Base-by-base conservation (phyloP, 2,888 invertebrate genomes). In the Carabus problematicus region DNA sequence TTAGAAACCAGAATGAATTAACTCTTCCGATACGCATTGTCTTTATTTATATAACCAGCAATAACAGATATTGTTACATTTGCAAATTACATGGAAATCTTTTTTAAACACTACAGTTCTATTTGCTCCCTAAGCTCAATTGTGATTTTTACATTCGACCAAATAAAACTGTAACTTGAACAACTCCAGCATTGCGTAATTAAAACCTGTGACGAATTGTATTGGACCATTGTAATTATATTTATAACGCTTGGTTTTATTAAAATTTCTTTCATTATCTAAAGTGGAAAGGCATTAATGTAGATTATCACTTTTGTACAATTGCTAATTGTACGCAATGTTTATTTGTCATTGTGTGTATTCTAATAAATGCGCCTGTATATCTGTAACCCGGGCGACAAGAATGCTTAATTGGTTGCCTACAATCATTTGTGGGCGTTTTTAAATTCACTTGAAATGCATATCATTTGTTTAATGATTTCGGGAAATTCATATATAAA, bases 221-320 rank as follows among this genome's bases (percentile, higher is more conserved):
- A 3, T 43, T 64, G 64, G 64, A 55, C 16, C 11, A 49, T 56
- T 64, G 52, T 43, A 55, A 19, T 64, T 55, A 56, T 55, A 55
- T 55, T 64, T 54, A 64, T 55, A 56, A 55, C 56, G 45, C 11
- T 42, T 55, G 42, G 11, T 55, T 64, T 64, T 56, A 64, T 64
- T 64, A 64, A 64, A 64, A 56, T 64, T 64, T 56, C 42, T 64
- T 55, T 64, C 56, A 64, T 64, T 64, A 64, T 55, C 64, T 64
- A 39, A 56, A 64, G 64, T 64, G 64, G 45, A 41, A 52, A 14
- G 16, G 14, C 55, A 55, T 64, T 29, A 56, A 41, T 42, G 43
- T n/a, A 43, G 64, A 56, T 64, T 64, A 64, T 45, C 29, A 29
- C 29, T 29, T 29, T 29, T 29, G 29, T 29, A 29, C 29, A 29